Base-by-base conservation (phyloP, 2,113 vertebrate genomes). In the Lamprotornis superbus region DNA sequence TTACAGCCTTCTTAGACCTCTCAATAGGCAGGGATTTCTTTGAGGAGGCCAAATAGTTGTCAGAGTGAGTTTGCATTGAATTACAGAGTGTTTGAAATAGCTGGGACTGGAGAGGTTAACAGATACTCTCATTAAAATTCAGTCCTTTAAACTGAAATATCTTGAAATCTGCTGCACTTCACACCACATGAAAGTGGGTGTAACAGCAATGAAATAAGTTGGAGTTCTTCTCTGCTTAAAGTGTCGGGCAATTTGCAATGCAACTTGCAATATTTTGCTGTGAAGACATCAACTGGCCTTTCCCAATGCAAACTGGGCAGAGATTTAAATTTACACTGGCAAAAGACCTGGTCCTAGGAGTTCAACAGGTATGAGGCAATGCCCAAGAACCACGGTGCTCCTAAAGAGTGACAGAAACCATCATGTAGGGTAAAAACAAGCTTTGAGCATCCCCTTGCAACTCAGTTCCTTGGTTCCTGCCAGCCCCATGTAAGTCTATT, bases 121-220 rank as follows among this genome's bases (percentile, higher is more conserved):
- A 93, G 86, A 88, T 44, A 80, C 11, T 81, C 92, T 90, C 83
- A 81, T 97, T 93, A 89, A 95, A 92, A 97, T 97, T 95, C 96
- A 96, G 68, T 86, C 76, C 64, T 96, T 90, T 77, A 67, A 96
- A 93, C 87, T 50, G 89, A 93, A 97, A 92, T 93, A 93, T 83
- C 92, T 80, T 88, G 83, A 97, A 97, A 96, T 94, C 94, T 95
- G 95, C 86, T 93, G 83, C 80, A 50, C 64, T 96, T 97, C 96
- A 93, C 93, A 97, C 96, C 94, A 93, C 95, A 96, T 47, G 93
- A 93, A 97, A 92, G 94, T 96, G 94, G 96, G 95, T 95, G 94
- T 90, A 97, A 55, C 80, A 81, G 83, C 86, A 86, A 70, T n/a
- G 68, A 92, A 93, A 90, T 86, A 94, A 95, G 80, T 65, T 94